Percentiles rank a stretch among this genome's conserved stretches.
phyloP scores from a whole-genome alignment of 2,888 invertebrate species.

The Bibio marci region DNA sequence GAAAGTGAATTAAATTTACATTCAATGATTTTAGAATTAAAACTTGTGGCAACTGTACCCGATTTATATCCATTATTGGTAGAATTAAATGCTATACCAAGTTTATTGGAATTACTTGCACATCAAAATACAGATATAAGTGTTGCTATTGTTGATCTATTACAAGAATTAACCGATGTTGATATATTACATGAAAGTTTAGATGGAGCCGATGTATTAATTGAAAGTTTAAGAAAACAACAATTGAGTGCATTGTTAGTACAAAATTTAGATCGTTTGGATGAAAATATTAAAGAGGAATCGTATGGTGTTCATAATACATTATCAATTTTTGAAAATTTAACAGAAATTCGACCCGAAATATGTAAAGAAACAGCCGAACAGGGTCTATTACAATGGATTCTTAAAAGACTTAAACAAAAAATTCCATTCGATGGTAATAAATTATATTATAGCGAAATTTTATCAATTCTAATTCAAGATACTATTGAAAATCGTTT shows the following conservation, averaged over 20 bases:
- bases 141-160: conserved; percentile 34
- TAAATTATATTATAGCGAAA: conserved; percentile 90
- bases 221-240: conserved; percentile 74
- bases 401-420: conserved; percentile 71
- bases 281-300: conserved; percentile 87
- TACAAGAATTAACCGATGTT: conserved; percentile 86
- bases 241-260: conserved; percentile 81
- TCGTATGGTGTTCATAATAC: conserved; percentile 93
- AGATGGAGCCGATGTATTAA: conserved; percentile 74
- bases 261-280: conserved; percentile 83
- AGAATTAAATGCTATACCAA: conserved; percentile 74
- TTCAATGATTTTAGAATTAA: conserved; percentile 73
- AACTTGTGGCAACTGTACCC: conserved; percentile 87
- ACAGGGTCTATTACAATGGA: conserved; percentile 82
- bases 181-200: conserved; percentile 90
- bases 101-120: conserved; percentile 76
- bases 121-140: conserved; percentile 80
- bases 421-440: conserved; percentile 89
- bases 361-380: conserved; percentile 71
- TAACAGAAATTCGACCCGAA: conserved; percentile 78
- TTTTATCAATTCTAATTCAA: conserved; percentile 88
- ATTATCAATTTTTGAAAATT: conserved; percentile 78
- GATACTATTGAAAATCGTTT: conserved; percentile 67
- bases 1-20: conserved; percentile 91
- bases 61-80: conserved; percentile 86